Evolutionary conservation across 2,888 invertebrate species (phyloP).

Genomic region (Conops quadrifasciatus): DNA sequence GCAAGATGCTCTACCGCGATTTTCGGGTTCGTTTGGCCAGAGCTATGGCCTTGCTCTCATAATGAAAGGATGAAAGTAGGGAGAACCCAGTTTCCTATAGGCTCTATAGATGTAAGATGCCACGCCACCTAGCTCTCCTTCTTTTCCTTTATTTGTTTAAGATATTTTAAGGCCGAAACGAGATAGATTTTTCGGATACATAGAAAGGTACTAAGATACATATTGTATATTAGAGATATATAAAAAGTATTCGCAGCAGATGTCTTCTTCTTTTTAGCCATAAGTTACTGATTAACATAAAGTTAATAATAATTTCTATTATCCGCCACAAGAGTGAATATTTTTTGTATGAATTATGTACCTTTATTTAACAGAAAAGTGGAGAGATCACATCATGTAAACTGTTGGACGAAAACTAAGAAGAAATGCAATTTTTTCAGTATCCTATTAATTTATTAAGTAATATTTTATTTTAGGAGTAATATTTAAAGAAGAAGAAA

Average conservation of each 20-base stretch:
- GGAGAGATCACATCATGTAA: not conserved
- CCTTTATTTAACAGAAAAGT: conserved; percentile 10
- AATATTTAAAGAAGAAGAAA: too few species aligned
- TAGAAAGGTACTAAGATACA: too few species aligned
- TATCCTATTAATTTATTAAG: conserved; percentile 41
- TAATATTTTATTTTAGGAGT: conserved; percentile 19
- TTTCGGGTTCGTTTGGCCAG: conserved; percentile 75
- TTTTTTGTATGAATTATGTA: conserved; percentile 22
- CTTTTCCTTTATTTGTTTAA: too few species aligned
- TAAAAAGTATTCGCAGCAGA: too few species aligned
- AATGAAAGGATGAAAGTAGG: not conserved
- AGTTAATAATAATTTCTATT: too few species aligned
- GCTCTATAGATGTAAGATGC: not conserved
- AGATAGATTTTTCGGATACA: too few species aligned
- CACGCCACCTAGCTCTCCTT: too few species aligned
- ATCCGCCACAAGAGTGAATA: conserved; percentile 13
- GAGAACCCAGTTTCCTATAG: not conserved
- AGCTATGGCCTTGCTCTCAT: conserved; percentile 70
- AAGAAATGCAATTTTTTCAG: conserved; percentile 10
- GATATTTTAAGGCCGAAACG: too few species aligned
- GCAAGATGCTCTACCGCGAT: conserved; percentile 75
- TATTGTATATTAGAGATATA: too few species aligned
- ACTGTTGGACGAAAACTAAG: not conserved
- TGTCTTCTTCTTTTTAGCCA: too few species aligned
- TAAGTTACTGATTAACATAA: not conserved